Percentiles rank a stretch among this genome's conserved stretches.
Evolutionary conservation across 2,888 invertebrate species (phyloP).

Genomic region (Heliconius cydno): DNA sequence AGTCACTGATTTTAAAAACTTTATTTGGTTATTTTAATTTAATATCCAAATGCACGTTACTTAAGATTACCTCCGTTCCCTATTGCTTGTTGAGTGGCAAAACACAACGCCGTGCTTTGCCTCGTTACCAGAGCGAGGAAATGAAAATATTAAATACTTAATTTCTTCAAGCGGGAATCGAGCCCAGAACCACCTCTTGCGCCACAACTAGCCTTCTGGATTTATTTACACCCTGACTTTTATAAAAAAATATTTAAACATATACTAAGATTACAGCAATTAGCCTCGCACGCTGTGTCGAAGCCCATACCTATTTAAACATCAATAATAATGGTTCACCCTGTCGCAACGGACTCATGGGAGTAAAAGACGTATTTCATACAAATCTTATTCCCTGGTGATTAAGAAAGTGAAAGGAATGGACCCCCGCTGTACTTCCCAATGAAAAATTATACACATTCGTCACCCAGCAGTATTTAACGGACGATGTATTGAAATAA

Average conservation of each 20-base stretch:
- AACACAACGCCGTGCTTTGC: no score
- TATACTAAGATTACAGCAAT: slow-evolving; percentile 17
- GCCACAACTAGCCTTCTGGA: no score
- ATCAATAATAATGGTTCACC: slow-evolving; percentile 29
- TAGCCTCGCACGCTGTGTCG: neutral
- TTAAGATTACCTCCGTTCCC: no score
- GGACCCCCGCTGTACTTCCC: slow-evolving; percentile 48
- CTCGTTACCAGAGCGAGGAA: no score
- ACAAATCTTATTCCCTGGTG: slow-evolving; percentile 30
- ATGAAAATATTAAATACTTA: no score
- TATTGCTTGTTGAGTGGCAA: no score
- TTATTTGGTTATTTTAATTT: no score
- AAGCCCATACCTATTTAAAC: neutral
- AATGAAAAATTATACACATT: slow-evolving; percentile 49
- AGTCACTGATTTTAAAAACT: no score
- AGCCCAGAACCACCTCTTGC: no score
- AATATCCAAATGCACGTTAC: no score
- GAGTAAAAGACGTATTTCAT: slow-evolving; percentile 18
- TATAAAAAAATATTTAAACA: neutral
- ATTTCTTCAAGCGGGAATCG: no score
- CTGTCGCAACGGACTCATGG: slow-evolving; percentile 16
- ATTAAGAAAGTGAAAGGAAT: slow-evolving; percentile 28
- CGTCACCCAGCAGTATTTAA: slow-evolving; percentile 53
- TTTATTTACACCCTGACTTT: neutral
- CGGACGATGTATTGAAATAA: slow-evolving; percentile 32